phyloP scores from a whole-genome alignment of 2,113 vertebrate species.

The Atractosteus spatula region DNA sequence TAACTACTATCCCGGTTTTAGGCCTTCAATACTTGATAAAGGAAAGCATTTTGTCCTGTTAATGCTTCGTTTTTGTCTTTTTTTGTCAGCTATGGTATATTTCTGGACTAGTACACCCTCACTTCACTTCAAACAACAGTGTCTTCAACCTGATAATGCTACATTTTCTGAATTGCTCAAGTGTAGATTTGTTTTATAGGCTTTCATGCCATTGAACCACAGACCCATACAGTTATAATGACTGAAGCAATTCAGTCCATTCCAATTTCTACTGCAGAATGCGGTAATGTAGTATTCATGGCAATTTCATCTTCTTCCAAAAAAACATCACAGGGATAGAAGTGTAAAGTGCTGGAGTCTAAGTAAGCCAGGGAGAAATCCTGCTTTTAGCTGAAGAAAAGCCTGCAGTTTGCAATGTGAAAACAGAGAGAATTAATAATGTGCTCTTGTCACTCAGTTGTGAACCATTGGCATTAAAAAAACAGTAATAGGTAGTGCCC shows the following conservation, averaged over 20 bases:
- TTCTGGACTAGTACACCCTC: too few relatives aligned
- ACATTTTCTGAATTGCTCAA: conserved; percentile 21
- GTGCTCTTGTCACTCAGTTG: conserved; percentile 16
- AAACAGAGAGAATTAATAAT: conserved; percentile 20
- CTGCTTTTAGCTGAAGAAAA: background rate
- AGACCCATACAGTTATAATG: conserved; percentile 9
- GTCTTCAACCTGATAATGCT: conserved; percentile 1
- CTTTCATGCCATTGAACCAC: conserved; percentile 16
- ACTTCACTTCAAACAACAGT: too few relatives aligned
- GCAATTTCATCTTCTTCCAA: background rate
- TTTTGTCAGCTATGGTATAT: too few relatives aligned
- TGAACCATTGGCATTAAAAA: conserved; percentile 9
- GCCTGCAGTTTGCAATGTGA: conserved; percentile 7
- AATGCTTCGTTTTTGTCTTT: too few relatives aligned
- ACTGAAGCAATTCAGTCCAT: background rate
- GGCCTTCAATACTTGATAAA: too few relatives aligned
- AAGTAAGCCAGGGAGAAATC: conserved; percentile 15
- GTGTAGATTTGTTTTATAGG: conserved; percentile 14
- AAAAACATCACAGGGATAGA: conserved; percentile 1
- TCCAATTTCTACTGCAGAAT: background rate
- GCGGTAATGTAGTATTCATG: conserved; percentile 12
- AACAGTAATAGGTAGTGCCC: conserved; percentile 22
- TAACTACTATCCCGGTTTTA: too few relatives aligned
- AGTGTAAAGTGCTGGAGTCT: conserved; percentile 5
- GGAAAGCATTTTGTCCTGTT: too few relatives aligned